A percentile compares a stretch with the other conserved stretches of the same genome.
Evolutionary conservation across 2,797 vertebrate species (phyloP).

Genomic region (Coendou prehensilis): DNA sequence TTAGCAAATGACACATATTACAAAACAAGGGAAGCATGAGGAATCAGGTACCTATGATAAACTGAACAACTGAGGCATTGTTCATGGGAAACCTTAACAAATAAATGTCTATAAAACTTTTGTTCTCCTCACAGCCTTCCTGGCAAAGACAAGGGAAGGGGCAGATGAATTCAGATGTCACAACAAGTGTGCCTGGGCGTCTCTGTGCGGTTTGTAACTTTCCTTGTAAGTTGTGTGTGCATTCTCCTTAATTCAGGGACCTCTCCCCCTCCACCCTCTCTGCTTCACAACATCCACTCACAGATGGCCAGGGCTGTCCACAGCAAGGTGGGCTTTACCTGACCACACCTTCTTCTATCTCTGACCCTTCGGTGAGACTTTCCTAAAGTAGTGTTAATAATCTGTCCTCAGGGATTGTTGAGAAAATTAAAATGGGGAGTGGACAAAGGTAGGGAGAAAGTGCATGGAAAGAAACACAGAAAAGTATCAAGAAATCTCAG

Average conservation of each 20-base stretch:
- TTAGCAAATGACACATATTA: not conserved
- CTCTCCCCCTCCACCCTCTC: not conserved
- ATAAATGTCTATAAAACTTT: not conserved
- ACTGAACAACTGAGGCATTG: accelerated
- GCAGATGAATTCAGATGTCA: slow-evolving; percentile 63
- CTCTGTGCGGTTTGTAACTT: slow-evolving; percentile 1
- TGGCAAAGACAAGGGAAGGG: not conserved
- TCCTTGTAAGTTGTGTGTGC: slow-evolving; percentile 68
- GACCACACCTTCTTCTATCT: accelerated
- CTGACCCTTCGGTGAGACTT: not conserved
- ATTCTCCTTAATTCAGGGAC: slow-evolving; percentile 73
- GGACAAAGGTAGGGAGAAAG: accelerated
- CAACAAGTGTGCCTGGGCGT: slow-evolving; percentile 76
- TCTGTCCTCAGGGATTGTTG: not conserved
- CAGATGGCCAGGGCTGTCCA: accelerated
- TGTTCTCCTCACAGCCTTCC: not conserved
- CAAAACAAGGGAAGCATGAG: not conserved
- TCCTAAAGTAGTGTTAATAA: not conserved
- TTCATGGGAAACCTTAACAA: not conserved
- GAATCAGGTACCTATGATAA: accelerated
- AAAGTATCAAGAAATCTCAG: not conserved
- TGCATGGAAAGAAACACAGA: not conserved
- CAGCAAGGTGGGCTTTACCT: accelerated
- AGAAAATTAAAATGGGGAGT: not conserved
- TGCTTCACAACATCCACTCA: accelerated